Evolutionary conservation across 2,797 vertebrate genomes (phyloP), one percentile per base, ranked within the genome.

Genomic region (Poeciliopsis turneri): DNA sequence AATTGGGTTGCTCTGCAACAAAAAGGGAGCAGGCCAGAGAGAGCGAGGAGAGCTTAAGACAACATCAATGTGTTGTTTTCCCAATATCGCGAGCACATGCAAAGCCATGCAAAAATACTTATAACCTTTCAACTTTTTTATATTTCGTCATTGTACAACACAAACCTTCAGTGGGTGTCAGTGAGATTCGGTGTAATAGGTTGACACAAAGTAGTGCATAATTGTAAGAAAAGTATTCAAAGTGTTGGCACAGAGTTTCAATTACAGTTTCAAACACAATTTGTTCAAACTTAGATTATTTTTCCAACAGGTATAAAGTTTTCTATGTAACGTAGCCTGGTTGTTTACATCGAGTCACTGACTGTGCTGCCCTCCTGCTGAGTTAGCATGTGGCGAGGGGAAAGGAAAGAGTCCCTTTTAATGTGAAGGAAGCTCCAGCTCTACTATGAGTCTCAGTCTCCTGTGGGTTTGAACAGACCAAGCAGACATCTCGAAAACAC

Each of bases 1-100:
- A 88, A 92, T 90, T 91, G 83, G 84, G 51, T 80, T 78, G 51
- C 78, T 86, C 10, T 69, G 80, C 66, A 85, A 77, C 72, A 76
- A 79, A 84, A 79, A 33, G 23, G 61, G 53, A 39, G 53, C 43
- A 68, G 64, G 55, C 28, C 23, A 33, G 43, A 81, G 75, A 68
- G 72, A 78, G 75, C 47, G 72, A 77, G 33, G 16, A 74, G 33
- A 68, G 36, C 30, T 82, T 33, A 61, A 84, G 76, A 28, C 53
- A 84, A 45, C 16, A 84, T 41, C 30, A 49, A 68, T 18, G 33
- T 57, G 68, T 84, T 73, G 69, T 69, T 8, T 76, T 74, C 23
- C 39, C 51, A 61, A 76, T 74, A 53, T 30, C 10, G 30, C 55
- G 9, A 28, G 45, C 39, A 18, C 11, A 78, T 15, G 43, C 36